phyloP scores from a whole-genome alignment of 2,113 vertebrate genomes.

The Gopherus evgoodei region DNA sequence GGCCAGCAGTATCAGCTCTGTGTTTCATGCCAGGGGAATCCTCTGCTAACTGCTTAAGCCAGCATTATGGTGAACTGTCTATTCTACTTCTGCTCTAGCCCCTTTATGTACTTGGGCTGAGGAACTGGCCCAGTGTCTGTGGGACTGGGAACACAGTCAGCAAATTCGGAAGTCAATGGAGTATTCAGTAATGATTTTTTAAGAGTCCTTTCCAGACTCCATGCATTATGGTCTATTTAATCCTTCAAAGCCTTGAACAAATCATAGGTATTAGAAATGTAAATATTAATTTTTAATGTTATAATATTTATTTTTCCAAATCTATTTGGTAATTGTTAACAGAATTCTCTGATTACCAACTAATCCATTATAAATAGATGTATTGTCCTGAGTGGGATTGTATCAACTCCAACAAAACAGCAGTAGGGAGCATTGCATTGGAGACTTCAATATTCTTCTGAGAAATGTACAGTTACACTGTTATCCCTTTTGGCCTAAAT shows the following conservation, averaged over 20 bases:
- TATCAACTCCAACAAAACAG: conserved; percentile 18
- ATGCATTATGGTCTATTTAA: background rate
- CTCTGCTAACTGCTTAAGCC: background rate
- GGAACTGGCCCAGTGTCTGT: background rate
- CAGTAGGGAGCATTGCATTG: background rate
- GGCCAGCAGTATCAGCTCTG: background rate
- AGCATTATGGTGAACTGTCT: background rate
- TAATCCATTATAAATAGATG: conserved; percentile 53
- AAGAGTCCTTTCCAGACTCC: background rate
- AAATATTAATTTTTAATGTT: conserved; percentile 9
- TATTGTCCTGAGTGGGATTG: conserved; percentile 16
- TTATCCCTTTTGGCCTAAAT: background rate
- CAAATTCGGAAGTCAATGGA: rapidly evolving
- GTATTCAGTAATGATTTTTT: background rate
- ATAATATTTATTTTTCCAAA: conserved; percentile 25
- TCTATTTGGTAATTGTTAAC: conserved; percentile 37
- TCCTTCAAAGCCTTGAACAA: background rate
- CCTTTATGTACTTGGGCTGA: background rate
- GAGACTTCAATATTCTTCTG: background rate
- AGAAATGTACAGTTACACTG: background rate
- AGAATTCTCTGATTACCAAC: conserved; percentile 44
- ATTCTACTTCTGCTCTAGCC: background rate
- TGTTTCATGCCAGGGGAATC: background rate
- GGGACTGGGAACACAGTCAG: rapidly evolving
- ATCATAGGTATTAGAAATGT: background rate